Evolutionary conservation across 2,888 invertebrate species (phyloP).

Genomic region (Eledone cirrhosa): DNA sequence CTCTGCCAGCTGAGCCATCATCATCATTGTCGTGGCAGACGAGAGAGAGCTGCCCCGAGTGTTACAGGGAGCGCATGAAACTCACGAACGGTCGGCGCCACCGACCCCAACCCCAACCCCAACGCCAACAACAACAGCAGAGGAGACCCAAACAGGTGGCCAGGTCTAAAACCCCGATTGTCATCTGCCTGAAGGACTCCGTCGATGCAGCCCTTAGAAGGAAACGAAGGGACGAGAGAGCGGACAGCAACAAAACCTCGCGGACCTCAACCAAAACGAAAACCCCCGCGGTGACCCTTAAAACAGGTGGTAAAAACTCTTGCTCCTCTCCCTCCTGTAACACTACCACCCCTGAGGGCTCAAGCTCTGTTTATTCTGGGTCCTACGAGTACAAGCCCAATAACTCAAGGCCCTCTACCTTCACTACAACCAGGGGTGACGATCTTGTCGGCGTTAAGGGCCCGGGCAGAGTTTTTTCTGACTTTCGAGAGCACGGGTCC

Average conservation of each 20-base stretch:
- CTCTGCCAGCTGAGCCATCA: conserved; percentile 30
- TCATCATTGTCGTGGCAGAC: too few relatives aligned
- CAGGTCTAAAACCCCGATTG: conserved; percentile 58
- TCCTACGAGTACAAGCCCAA: too few relatives aligned
- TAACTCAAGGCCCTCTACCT: too few relatives aligned
- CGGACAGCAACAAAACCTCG: conserved; percentile 19
- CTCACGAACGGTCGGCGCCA: conserved; percentile 30
- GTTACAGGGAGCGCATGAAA: conserved; percentile 4
- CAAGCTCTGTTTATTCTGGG: too few relatives aligned
- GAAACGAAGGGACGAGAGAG: background rate
- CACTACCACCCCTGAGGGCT: too few relatives aligned
- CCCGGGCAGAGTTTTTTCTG: too few relatives aligned
- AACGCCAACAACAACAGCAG: conserved; percentile 33
- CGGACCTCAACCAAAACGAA: too few relatives aligned
- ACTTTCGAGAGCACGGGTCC: too few relatives aligned
- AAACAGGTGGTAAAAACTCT: background rate
- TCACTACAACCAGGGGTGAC: too few relatives aligned
- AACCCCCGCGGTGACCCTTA: conserved; percentile 18
- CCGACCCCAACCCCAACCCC: conserved; percentile 43
- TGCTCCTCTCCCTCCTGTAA: background rate
- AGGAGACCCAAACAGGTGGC: conserved; percentile 35
- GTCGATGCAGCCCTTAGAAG: conserved; percentile 50
- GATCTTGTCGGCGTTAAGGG: too few relatives aligned
- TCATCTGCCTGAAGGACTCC: conserved; percentile 58
- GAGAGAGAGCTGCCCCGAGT: background rate